Evolutionary conservation across 2,888 invertebrate species (phyloP).

Genomic region (Phyllotreta cruciferae): DNA sequence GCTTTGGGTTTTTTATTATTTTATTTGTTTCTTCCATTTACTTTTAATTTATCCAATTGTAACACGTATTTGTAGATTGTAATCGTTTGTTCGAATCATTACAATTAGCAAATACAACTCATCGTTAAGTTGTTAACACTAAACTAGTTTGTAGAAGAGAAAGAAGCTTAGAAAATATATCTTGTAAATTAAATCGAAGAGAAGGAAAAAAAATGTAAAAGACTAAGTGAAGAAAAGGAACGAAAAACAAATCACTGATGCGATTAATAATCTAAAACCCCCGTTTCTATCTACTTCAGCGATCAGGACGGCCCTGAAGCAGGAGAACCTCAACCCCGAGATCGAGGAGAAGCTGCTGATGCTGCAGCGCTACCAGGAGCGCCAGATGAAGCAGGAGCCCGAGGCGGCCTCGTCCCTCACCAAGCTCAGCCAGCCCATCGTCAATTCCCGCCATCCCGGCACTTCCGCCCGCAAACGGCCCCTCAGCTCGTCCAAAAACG

Average conservation of each 20-base stretch:
- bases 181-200: background rate
- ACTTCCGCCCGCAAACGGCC: slow-evolving; percentile 54
- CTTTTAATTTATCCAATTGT: slow-evolving; percentile 38
- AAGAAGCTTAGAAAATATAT: no score
- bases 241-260: background rate
- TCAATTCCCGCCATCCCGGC: slow-evolving; percentile 44
- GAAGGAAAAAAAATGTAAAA: no score
- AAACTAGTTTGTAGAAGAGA: no score
- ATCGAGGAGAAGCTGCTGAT: slow-evolving; percentile 91
- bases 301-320: slow-evolving; percentile 89
- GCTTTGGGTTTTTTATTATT: slow-evolving; percentile 52
- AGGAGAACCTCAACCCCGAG: slow-evolving; percentile 90
- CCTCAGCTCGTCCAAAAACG: slow-evolving; percentile 54
- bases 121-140: no score
- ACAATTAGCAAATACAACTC: background rate
- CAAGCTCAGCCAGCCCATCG: slow-evolving; percentile 49
- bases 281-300: slow-evolving; percentile 64
- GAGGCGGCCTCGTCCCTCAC: slow-evolving; percentile 52
- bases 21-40: slow-evolving; percentile 40
- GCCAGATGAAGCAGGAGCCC: slow-evolving; percentile 69
- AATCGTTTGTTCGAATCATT: background rate
- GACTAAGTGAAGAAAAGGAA: no score
- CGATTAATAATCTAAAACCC: slow-evolving; percentile 25
- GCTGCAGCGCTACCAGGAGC: slow-evolving; percentile 84
- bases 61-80: background rate